phyloP scores from a whole-genome alignment of 2,888 invertebrate species.

The Lasioglossum villosulum region DNA sequence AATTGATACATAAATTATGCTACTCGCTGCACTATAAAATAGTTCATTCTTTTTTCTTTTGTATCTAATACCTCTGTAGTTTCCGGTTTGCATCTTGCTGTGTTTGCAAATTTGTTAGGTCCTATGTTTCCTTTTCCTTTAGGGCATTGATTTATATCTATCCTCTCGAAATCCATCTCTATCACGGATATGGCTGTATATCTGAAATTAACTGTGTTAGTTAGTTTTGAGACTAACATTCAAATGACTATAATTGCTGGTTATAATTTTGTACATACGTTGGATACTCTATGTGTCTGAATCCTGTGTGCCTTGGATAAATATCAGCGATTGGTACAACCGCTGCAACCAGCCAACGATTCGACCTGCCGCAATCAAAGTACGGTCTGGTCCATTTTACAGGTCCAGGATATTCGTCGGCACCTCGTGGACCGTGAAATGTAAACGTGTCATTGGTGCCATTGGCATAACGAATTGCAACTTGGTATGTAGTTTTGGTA shows the following conservation, averaged over 20 bases:
- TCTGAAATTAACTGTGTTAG: conserved; percentile 83
- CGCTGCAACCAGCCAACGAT: conserved; percentile 97
- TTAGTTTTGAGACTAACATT: background rate
- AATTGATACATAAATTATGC: background rate
- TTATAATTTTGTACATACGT: conserved; percentile 86
- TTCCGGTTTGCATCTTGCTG: conserved; percentile 95
- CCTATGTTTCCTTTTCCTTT: conserved; percentile 93
- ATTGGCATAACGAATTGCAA: conserved; percentile 97
- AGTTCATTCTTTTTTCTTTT: background rate
- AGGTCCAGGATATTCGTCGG: conserved; percentile 96
- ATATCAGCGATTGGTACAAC: conserved; percentile 98
- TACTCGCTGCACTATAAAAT: background rate
- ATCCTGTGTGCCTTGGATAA: conserved; percentile 96
- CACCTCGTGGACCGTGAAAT: conserved; percentile 97
- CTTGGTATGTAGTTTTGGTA: conserved; percentile 96
- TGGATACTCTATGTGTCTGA: conserved; percentile 96
- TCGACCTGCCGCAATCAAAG: conserved; percentile 97
- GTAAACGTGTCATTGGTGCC: conserved; percentile 98
- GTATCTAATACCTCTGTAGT: conserved; percentile 90
- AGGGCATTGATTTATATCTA: conserved; percentile 99
- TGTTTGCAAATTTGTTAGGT: conserved; percentile 95
- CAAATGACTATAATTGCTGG: background rate
- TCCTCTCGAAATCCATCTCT: conserved; percentile 98
- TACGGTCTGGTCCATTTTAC: conserved; percentile 98
- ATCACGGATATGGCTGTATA: conserved; percentile 96